Evolutionary conservation across 1,140 invertebrate species (phyloP), one percentile per base, ranked within the genome.

Genomic region (Liolophura sinensis): DNA sequence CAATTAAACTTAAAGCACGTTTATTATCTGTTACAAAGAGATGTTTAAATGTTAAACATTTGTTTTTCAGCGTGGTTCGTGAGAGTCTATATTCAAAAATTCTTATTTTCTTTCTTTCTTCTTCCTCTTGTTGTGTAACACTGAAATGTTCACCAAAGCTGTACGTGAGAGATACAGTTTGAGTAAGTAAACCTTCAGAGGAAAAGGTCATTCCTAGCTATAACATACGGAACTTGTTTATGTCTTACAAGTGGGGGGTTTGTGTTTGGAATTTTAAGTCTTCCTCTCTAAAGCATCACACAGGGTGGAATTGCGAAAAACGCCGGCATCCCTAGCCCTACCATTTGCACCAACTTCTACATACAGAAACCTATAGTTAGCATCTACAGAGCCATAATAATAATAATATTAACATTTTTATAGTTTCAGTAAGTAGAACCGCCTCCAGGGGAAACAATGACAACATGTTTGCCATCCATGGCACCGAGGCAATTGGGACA

Each of bases 201-300:
- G 73, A 78, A 87, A 87, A 62, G 84, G 67, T 87, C 84, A 78
- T 87, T 85, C 27, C 80, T 86, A 50, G 87, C 78, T 67, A 87
- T 80, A 52, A 84, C 78, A 65, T 77, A 80, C 18, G 84, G 84
- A 40, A 75, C 47, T 40, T 18, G 22, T 14, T n/a, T 16, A 20
- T 40, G n/a, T 7, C 56, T 20, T 18, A 46, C 60, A 62, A 57
- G 47, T 7, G 66, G 52, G 12, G 61, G 49, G 25, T 16, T n/a
- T 40, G 68, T 49, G 0, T 24, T 4, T 48, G 70, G 70, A 11
- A 71, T 20, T n/a, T 48, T 31, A 4, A 27, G 57, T 52, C 49
- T 62, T 16, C 14, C 47, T 18, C 55, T 64, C 46, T 40, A 71
- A 27, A 25, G 27, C 46, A 16, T 62, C 12, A 12, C 16, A 16